Evolutionary conservation across 2,888 invertebrate genomes (phyloP), one percentile per base, ranked within the genome.

Genomic region (Trichogramma dendrolimi): DNA sequence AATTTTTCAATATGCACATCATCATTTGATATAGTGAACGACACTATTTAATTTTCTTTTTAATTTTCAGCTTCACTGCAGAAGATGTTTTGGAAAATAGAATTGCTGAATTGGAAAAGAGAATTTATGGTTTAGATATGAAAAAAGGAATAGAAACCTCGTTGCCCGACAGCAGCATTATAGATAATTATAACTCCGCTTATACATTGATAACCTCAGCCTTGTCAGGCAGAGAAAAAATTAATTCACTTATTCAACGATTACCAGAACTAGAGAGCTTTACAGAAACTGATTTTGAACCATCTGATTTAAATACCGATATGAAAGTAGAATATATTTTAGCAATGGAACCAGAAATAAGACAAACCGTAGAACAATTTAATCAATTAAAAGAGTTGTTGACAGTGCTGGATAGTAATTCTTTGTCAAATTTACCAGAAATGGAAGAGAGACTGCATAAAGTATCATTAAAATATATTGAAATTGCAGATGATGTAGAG

Each of bases 171-270:
- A 75, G 68, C 64, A 71, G 76, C n/a, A 72, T 83, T 8, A 72
- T 81, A 1, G 82, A 83, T 63, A 76, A 77, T 61, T 73, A 84
- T 7, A 47, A 80, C 11, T 80, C 81, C 70, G 79, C 80, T 1
- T 81, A 83, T 67, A 81, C 81, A 1, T 76, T 83, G 70, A 80
- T 83, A 41, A 77, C 80, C 4, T 81, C 83, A 6, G 82, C 83
- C 2, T 67, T 83, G 14, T 82, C 81, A 62, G 82, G 83, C 57
- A 78, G 83, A 49, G 82, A 83, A 64, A 80, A 81, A 14, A 76
- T 81, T 14, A 81, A 79, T 51, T 71, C 74, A 1, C 76, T 82
- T 48, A 72, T 82, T 50, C 78, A 81, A 67, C 75, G 81, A 58
- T 73, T 83, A 70, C 77, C 78, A 2, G 80, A 80, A 65, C 75